A percentile compares a stretch with the other conserved stretches of the same genome.
Evolutionary conservation across 2,113 vertebrate genomes (phyloP).

Genomic region (Saguinus midas): DNA sequence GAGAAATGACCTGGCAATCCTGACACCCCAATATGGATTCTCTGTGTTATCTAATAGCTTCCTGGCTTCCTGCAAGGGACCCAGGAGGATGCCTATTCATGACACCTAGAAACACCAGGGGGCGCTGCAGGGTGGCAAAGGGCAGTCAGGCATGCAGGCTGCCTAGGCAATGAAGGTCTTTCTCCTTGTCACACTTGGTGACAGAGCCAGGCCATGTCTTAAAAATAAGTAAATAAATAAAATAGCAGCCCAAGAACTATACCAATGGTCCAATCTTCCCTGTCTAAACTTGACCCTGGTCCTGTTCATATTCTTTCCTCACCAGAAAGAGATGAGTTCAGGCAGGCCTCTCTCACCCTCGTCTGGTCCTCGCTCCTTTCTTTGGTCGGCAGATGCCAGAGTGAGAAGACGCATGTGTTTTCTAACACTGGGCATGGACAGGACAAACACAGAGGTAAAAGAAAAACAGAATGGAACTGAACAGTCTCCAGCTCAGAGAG

Average conservation of each 20-base stretch:
- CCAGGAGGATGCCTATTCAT: background rate
- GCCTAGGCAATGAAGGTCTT: background rate
- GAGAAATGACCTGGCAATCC: background rate
- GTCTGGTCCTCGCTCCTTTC: background rate
- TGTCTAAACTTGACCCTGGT: background rate
- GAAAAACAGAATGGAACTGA: background rate
- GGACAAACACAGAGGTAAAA: background rate
- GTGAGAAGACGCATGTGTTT: background rate
- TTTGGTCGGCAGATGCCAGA: background rate
- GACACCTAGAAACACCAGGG: constrained; percentile 8
- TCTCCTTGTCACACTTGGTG: background rate
- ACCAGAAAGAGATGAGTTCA: background rate
- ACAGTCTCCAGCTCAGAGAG: background rate
- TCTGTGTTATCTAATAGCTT: background rate
- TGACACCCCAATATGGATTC: background rate
- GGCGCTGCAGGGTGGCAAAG: background rate
- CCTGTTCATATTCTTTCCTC: background rate
- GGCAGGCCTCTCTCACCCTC: too few relatives aligned
- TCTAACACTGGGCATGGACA: background rate
- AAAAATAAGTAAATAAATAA: background rate
- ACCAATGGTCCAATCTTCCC: background rate
- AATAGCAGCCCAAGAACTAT: background rate
- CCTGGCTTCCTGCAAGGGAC: background rate
- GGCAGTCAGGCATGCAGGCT: background rate
- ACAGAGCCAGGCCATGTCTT: too few relatives aligned